Conservation (phyloP, 2,797 vertebrate species). For the Potorous gilbertii region DNA sequence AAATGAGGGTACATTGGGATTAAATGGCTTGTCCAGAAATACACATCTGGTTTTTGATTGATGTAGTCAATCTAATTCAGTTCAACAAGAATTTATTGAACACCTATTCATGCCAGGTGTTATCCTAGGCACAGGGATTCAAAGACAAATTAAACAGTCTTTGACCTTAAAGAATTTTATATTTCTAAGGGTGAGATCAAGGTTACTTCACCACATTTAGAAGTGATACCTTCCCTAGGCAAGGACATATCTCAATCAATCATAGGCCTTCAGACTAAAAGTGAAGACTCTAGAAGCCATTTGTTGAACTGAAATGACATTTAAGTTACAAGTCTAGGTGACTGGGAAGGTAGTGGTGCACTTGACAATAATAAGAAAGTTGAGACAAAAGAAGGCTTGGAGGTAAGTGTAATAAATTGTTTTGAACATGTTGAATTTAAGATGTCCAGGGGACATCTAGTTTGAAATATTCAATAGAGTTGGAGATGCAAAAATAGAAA, state of each 20-base stretch:
- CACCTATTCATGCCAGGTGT: neutral
- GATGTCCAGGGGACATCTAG: neutral
- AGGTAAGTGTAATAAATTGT: neutral
- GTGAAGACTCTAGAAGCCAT: neutral
- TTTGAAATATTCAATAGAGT: neutral
- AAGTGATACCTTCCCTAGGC: neutral
- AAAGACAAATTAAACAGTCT: neutral
- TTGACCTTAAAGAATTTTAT: neutral
- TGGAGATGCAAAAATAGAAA: neutral
- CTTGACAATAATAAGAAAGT: neutral
- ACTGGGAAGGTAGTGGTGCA: neutral
- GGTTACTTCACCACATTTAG: neutral
- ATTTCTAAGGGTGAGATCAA: neutral
- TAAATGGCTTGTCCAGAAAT: neutral
- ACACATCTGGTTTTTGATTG: neutral
- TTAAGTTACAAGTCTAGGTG: neutral
- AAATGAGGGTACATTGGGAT: neutral
- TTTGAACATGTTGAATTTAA: neutral
- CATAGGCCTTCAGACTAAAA: neutral
- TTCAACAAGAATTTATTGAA: slow-evolving; percentile 10
- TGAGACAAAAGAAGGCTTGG: neutral
- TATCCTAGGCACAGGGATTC: neutral
- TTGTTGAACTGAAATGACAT: neutral
- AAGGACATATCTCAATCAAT: neutral
- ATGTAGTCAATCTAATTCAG: neutral